Base-by-base conservation (phyloP, 2,797 vertebrate species). In the Onychomys arenicola region DNA sequence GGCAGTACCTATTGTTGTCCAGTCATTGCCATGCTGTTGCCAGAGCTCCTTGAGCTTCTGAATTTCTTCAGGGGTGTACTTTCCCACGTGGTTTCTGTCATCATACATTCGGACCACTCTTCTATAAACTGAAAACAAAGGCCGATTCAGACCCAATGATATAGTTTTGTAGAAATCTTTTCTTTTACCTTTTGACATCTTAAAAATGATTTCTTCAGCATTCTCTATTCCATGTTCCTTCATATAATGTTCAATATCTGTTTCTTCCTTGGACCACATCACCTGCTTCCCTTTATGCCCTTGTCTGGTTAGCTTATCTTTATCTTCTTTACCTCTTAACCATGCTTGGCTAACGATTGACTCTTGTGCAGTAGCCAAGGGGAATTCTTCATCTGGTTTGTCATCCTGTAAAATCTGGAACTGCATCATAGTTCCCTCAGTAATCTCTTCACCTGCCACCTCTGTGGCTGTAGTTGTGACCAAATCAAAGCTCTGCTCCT, bases 221-320 rank as follows among this genome's bases (percentile, higher is more conserved):
- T 99, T 99, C 93, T 99, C 99, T 97, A 99, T 99, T 97, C 99
- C 99, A 91, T 99, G 27, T 97, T 99, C 99, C 99, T 99, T 99
- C 85, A 99, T 98, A 95, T 99, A 99, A 95, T 98, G 98, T 69
- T 99, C 99, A 93, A 99, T 98, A 98, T 99, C 99, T 13, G 99
- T 99, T 98, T 99, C 99, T 98, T 99, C 99, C 97, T 99, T 99
- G 0, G 99, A 99, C 99, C 99, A 99, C 99, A 99, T 99, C 32
- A 99, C 99, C 98, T 99, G 99, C 92, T 99, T 99, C 99, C 99
- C 99, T 97, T 99, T 99, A 97, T 99, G 99, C 98, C 99, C 99
- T 99, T 99, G 98, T 99, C 6, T 99, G 29, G 99, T 98, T 92
- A 99, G 98, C n/a, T 99, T 99, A 98, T 99, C 99, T 97, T 99